phyloP scores from a whole-genome alignment of 1,140 invertebrate species.

The Drosophila albomicans region DNA sequence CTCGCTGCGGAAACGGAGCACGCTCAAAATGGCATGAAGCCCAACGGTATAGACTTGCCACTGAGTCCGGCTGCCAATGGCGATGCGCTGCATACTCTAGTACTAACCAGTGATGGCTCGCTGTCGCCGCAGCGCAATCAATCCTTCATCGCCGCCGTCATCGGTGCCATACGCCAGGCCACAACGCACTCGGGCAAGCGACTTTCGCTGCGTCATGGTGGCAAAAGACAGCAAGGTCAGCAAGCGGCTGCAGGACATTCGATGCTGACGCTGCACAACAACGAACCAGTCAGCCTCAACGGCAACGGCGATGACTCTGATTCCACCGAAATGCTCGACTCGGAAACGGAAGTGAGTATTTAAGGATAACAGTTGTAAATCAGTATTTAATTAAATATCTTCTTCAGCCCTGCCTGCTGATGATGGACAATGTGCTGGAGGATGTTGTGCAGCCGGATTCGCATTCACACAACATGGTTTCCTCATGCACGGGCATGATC shows the following conservation, averaged over 20 bases:
- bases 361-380: accelerated
- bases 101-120: conserved; percentile 85
- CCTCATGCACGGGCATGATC: conserved; percentile 85
- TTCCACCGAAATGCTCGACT: conserved; percentile 90
- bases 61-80: conserved; percentile 46
- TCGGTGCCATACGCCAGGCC: conserved; percentile 89
- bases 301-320: conserved; percentile 84
- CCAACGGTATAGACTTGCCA: conserved; percentile 71
- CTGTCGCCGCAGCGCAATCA: conserved; percentile 87
- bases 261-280: conserved; percentile 21
- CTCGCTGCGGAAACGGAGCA: conserved; percentile 88
- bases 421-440: conserved; percentile 91
- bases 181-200: conserved; percentile 83
- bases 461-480: conserved; percentile 89
- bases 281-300: conserved; percentile 48
- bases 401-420: conserved; percentile 87
- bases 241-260: conserved; percentile 16
- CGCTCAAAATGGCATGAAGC: conserved; percentile 84
- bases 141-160: conserved; percentile 89
- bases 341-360: conserved; percentile 88
- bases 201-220: conserved; percentile 63
- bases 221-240: conserved; percentile 53
- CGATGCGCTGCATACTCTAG: conserved; percentile 63
- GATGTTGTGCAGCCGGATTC: conserved; percentile 88
- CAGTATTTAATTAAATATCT: neutral